Evolutionary conservation across 2,888 invertebrate species (phyloP).

Genomic region (Drosophila kanekoi): DNA sequence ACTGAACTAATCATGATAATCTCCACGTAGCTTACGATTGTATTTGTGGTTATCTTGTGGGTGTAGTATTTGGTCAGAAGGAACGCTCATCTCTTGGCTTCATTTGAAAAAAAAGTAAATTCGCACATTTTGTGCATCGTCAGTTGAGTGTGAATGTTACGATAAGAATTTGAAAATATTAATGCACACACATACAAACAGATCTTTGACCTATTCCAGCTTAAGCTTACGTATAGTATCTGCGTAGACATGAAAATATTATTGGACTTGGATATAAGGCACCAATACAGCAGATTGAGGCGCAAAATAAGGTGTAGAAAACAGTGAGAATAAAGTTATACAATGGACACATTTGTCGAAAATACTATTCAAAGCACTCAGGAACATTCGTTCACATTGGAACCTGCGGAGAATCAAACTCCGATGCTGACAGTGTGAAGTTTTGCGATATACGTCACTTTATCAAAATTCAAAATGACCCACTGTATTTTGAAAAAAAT

Average conservation of each 20-base stretch:
- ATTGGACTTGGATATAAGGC: no score
- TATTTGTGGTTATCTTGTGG: slow-evolving; percentile 5
- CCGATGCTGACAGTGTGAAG: background rate
- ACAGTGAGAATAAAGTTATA: no score
- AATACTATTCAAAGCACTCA: no score
- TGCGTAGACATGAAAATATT: no score
- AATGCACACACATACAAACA: background rate
- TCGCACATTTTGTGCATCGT: slow-evolving; percentile 41
- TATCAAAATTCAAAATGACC: background rate
- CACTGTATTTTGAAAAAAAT: slow-evolving; percentile 31
- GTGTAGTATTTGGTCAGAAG: slow-evolving; percentile 15
- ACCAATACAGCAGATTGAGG: no score
- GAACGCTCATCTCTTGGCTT: slow-evolving; percentile 13
- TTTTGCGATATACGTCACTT: slow-evolving; percentile 22
- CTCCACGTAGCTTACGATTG: slow-evolving; percentile 19
- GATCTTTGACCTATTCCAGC: background rate
- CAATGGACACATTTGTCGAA: no score
- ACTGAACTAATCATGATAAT: slow-evolving; percentile 65
- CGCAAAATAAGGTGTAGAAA: no score
- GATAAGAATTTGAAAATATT: slow-evolving; percentile 46
- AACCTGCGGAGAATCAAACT: no score
- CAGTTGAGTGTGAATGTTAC: slow-evolving; percentile 61
- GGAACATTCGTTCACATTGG: no score
- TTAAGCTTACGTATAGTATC: background rate
- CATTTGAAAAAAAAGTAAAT: slow-evolving; percentile 3